A percentile compares a stretch with the other conserved stretches of the same genome.
Conservation (phyloP, 2,888 invertebrate genomes). For the Encarsia formosa region DNA sequence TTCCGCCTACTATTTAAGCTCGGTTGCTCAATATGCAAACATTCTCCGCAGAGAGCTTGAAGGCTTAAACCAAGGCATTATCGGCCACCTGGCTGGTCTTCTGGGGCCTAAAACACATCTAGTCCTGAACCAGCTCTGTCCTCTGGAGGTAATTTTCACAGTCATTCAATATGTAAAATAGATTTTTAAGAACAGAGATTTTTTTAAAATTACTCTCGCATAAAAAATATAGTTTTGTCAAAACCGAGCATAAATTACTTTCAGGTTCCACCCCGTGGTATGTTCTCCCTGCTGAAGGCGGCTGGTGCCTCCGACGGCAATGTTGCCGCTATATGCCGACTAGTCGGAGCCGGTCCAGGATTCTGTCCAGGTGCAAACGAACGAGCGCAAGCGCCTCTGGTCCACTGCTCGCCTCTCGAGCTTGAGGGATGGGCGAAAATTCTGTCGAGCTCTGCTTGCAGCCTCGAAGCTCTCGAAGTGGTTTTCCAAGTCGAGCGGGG, state of each 20-base stretch:
- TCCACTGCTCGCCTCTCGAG: slow-evolving; percentile 52
- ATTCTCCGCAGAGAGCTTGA: slow-evolving; percentile 55
- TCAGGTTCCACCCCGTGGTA: slow-evolving; percentile 55
- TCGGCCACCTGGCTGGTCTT: slow-evolving; percentile 54
- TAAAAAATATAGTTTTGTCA: too few relatives aligned
- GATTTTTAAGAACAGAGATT: too few relatives aligned
- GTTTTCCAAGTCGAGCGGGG: slow-evolving; percentile 54
- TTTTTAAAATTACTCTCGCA: too few relatives aligned
- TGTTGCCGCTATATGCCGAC: slow-evolving; percentile 54
- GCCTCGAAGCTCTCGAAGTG: slow-evolving; percentile 54
- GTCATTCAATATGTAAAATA: too few relatives aligned
- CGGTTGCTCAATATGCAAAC: slow-evolving; percentile 54
- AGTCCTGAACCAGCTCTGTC: slow-evolving; percentile 53
- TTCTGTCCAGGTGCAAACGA: slow-evolving; percentile 50
- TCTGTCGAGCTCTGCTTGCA: slow-evolving; percentile 51
- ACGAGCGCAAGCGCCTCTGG: slow-evolving; percentile 43
- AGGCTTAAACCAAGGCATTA: slow-evolving; percentile 51
- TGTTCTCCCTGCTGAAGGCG: slow-evolving; percentile 55
- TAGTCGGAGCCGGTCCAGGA: slow-evolving; percentile 52
- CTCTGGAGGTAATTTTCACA: too few relatives aligned
- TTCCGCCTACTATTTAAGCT: slow-evolving; percentile 57
- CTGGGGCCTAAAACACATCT: slow-evolving; percentile 54
- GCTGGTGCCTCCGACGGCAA: slow-evolving; percentile 56
- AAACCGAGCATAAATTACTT: too few relatives aligned
- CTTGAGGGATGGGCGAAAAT: slow-evolving; percentile 56